A percentile compares a stretch with the other conserved stretches of the same genome.
These are phyloP conservation scores for Schmidtea mediterranea DNA, from an alignment of 1,140 invertebrate genomes.

Conservation along the genomic window DNA sequence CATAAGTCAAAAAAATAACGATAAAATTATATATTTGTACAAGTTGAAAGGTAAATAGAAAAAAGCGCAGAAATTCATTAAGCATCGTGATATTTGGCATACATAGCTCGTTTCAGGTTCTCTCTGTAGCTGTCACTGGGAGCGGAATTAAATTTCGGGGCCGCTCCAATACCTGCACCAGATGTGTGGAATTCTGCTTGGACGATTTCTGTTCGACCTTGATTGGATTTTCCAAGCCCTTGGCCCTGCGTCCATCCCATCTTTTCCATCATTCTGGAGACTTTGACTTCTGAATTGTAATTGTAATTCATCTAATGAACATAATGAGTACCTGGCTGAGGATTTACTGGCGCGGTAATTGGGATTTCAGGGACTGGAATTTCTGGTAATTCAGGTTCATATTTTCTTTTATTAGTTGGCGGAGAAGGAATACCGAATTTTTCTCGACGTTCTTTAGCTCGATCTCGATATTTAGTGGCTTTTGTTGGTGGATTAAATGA, in stretches of 20 bases:
- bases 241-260: slow-evolving; percentile 81
- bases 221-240: slow-evolving; percentile 65
- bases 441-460: slow-evolving; percentile 69
- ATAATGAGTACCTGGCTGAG: slow-evolving; percentile 48
- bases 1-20: no score
- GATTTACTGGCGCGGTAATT: slow-evolving; percentile 12
- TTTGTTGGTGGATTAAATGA: neutral
- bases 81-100: slow-evolving; percentile 20
- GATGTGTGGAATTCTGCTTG: slow-evolving; percentile 33
- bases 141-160: slow-evolving; percentile 40
- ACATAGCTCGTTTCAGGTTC: slow-evolving; percentile 63
- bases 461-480: slow-evolving; percentile 43
- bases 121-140: slow-evolving; percentile 62
- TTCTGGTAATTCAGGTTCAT: neutral
- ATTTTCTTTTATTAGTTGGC: slow-evolving; percentile 18
- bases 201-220: slow-evolving; percentile 69
- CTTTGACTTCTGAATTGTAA: slow-evolving; percentile 63
- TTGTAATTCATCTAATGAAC: no score
- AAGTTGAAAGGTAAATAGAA: no score
- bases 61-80: no score
- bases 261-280: slow-evolving; percentile 70
- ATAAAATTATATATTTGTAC: no score
- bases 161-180: slow-evolving; percentile 30
- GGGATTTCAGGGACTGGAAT: neutral
- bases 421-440: slow-evolving; percentile 69